Percentiles rank a stretch among this genome's conserved stretches.
phyloP scores from a whole-genome alignment of 37 sponge, comb jelly and placozoan genomes.

The Corticium candelabrum region DNA sequence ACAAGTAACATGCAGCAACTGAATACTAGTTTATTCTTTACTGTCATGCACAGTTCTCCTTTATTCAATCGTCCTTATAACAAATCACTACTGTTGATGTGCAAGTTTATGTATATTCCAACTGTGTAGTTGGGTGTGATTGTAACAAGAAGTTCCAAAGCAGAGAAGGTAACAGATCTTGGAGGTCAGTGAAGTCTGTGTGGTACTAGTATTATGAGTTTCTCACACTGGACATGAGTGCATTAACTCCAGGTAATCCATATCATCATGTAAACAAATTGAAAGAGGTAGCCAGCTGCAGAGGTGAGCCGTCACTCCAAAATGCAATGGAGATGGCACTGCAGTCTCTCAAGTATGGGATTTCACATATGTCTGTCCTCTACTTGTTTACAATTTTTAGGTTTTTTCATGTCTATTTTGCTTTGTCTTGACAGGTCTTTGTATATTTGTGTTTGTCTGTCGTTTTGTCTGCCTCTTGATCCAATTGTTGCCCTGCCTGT shows the following conservation, averaged over 20 bases:
- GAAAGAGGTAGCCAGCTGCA: slow-evolving; percentile 12
- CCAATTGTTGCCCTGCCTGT: too few species aligned
- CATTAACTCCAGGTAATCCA: slow-evolving; percentile 48
- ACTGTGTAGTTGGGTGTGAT: slow-evolving; percentile 84
- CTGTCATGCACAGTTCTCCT: too few species aligned
- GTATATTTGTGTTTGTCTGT: neutral
- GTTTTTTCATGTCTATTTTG: neutral
- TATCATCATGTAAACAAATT: slow-evolving; percentile 6
- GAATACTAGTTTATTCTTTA: too few species aligned
- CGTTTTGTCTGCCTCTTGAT: too few species aligned
- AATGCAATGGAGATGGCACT: slow-evolving; percentile 50
- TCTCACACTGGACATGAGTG: too few species aligned
- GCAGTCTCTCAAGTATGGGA: slow-evolving; percentile 29
- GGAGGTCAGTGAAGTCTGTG: slow-evolving; percentile 26
- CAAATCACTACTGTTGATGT: too few species aligned
- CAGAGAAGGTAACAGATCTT: slow-evolving; percentile 65
- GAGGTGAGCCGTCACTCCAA: slow-evolving; percentile 52
- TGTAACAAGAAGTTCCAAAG: slow-evolving; percentile 52
- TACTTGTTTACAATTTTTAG: too few species aligned
- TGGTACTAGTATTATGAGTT: neutral
- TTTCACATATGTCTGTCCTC: too few species aligned
- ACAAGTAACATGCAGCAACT: too few species aligned
- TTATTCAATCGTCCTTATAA: too few species aligned
- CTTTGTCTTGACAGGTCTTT: too few species aligned
- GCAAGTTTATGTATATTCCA: too few species aligned